Evolutionary conservation across 2,797 vertebrate genomes (phyloP).

Genomic region (Pseudocheirus occidentalis): DNA sequence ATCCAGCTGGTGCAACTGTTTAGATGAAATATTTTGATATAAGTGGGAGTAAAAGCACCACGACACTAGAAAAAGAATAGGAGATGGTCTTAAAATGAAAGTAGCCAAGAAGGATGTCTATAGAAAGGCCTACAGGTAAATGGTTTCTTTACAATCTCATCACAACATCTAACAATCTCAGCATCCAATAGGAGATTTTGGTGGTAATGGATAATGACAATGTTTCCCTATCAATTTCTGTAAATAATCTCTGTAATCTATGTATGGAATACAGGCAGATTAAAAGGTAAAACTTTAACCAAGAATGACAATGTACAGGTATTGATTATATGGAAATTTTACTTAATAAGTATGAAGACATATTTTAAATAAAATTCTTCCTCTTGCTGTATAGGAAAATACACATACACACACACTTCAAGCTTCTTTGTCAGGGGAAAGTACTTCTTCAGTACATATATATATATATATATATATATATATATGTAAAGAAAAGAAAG

Average conservation of each 20-base stretch:
- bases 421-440: neutral
- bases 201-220: neutral
- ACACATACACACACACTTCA: neutral
- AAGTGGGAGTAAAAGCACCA: neutral
- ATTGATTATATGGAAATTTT: neutral
- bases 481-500: neutral
- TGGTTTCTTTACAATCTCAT: neutral
- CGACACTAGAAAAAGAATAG: neutral
- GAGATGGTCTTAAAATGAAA: neutral
- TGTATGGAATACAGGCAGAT: neutral
- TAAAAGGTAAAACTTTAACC: neutral
- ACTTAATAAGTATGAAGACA: conserved; percentile 12
- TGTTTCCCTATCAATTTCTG: neutral
- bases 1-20: neutral
- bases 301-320: neutral
- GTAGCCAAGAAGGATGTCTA: neutral
- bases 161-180: neutral
- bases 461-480: too few relatives aligned
- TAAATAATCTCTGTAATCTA: neutral
- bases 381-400: conserved; percentile 36
- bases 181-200: neutral
- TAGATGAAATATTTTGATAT: neutral
- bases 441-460: neutral
- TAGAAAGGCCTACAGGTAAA: neutral
- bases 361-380: conserved; percentile 44